Evolutionary conservation across 2,797 vertebrate genomes (phyloP).

Genomic region (Rhyacichthys aspro): DNA sequence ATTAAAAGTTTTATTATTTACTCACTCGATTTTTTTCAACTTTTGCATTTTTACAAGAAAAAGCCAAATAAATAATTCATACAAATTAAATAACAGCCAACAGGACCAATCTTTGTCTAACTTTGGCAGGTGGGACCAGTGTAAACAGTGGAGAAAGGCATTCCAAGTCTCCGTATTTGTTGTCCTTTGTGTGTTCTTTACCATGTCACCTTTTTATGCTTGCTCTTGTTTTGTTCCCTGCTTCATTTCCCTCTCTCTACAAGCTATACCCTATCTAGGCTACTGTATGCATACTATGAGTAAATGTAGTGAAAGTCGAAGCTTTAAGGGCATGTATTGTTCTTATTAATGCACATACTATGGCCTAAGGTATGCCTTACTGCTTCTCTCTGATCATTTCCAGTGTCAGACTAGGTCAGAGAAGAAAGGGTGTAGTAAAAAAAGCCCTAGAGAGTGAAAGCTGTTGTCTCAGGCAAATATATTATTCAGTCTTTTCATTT

Average conservation of each 20-base stretch:
- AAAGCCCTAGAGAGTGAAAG: not conserved
- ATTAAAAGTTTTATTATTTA: too few species aligned
- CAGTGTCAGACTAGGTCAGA: conserved; percentile 17
- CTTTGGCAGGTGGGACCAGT: too few species aligned
- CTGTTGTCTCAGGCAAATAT: conserved; percentile 34
- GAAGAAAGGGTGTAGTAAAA: conserved; percentile 11
- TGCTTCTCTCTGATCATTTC: conserved; percentile 15
- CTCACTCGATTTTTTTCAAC: too few species aligned
- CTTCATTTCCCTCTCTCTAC: conserved; percentile 22
- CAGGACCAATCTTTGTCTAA: too few species aligned
- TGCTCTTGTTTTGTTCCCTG: too few species aligned
- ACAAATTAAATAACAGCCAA: too few species aligned
- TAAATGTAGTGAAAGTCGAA: conserved; percentile 9
- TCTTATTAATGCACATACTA: conserved; percentile 21
- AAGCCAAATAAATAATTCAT: too few species aligned
- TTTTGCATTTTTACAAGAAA: too few species aligned
- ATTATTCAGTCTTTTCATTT: conserved; percentile 41
- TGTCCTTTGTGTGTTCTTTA: too few species aligned
- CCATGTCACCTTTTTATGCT: too few species aligned
- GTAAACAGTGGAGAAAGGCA: too few species aligned
- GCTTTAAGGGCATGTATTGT: conserved; percentile 17
- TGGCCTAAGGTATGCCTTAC: conserved; percentile 8
- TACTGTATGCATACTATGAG: not conserved
- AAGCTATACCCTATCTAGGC: not conserved
- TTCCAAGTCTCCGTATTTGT: too few species aligned